Percentiles rank a stretch among this genome's conserved stretches.
phyloP scores from a whole-genome alignment of 1,140 invertebrate species.

The Rhyacophila brunnea region DNA sequence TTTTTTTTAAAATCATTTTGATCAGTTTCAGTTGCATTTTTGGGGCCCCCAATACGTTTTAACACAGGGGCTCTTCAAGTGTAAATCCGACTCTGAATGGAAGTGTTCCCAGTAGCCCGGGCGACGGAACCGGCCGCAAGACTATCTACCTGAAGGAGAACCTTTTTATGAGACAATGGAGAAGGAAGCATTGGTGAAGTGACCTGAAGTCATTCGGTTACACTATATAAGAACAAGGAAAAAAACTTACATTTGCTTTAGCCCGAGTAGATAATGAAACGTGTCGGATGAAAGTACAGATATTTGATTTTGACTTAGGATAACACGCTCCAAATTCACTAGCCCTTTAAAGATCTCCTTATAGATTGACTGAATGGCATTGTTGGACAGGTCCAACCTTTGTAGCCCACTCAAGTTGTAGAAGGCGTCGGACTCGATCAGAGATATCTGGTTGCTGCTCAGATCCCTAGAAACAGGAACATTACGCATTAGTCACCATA shows the following conservation, averaged over 20 bases:
- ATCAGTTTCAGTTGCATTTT: no score
- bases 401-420: constrained; percentile 65
- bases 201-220: no score
- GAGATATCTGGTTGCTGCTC: constrained; percentile 73
- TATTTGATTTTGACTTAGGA: constrained; percentile 68
- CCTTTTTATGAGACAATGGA: no score
- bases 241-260: constrained; percentile 76
- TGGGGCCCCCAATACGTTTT: no score
- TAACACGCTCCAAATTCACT: constrained; percentile 62
- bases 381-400: constrained; percentile 66
- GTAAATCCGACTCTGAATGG: no score
- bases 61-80: no score
- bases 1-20: no score
- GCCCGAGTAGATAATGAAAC: constrained; percentile 63
- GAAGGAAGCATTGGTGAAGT: no score
- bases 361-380: constrained; percentile 63
- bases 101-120: no score
- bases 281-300: constrained; percentile 63
- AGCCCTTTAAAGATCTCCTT: constrained; percentile 64
- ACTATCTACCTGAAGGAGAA: no score
- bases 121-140: no score
- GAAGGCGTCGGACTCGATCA: constrained; percentile 73
- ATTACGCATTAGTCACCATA: neutral
- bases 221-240: no score
- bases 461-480: constrained; percentile 59